These are phyloP conservation scores for Dendrolimus pini DNA, from an alignment of 2,888 invertebrate species.

Conservation along the genomic window DNA sequence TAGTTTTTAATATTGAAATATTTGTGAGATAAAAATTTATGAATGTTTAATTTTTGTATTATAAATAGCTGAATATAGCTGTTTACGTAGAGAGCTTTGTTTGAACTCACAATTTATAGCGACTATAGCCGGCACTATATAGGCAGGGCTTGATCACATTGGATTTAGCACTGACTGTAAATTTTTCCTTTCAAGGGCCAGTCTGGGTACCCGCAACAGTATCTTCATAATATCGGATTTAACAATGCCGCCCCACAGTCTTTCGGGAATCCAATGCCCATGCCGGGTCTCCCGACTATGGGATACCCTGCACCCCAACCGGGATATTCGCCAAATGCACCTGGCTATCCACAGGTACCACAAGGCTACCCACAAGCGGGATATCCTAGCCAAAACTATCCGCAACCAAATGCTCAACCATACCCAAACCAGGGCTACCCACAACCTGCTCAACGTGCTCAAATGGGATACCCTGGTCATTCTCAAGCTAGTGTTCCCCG, in stretches of 20 bases:
- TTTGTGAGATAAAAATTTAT: too few relatives aligned
- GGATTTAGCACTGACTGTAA: background rate
- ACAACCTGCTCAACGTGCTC: slow-evolving; percentile 23
- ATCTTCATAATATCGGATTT: slow-evolving; percentile 68
- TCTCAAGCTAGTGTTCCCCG: slow-evolving; percentile 21
- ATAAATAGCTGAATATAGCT: too few relatives aligned
- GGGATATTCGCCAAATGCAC: background rate
- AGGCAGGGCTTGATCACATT: background rate
- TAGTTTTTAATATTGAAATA: too few relatives aligned
- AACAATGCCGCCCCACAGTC: slow-evolving; percentile 66
- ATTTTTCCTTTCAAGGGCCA: slow-evolving; percentile 60
- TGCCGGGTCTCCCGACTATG: slow-evolving; percentile 59
- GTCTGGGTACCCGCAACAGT: slow-evolving; percentile 71
- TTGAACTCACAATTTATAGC: background rate
- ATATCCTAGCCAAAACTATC: slow-evolving; percentile 31
- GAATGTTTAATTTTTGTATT: too few relatives aligned
- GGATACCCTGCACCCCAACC: slow-evolving; percentile 42
- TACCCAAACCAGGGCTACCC: slow-evolving; percentile 35
- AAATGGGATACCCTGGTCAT: slow-evolving; percentile 16
- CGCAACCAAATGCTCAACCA: slow-evolving; percentile 31
- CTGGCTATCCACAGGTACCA: slow-evolving; percentile 36
- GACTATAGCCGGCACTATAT: background rate
- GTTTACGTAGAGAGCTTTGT: background rate
- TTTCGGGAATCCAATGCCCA: slow-evolving; percentile 67
- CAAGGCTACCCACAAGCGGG: slow-evolving; percentile 39